A percentile compares a stretch with the other conserved stretches of the same genome.
Conservation (phyloP, 2,113 vertebrate genomes). For the Austrofundulus limnaeus region DNA sequence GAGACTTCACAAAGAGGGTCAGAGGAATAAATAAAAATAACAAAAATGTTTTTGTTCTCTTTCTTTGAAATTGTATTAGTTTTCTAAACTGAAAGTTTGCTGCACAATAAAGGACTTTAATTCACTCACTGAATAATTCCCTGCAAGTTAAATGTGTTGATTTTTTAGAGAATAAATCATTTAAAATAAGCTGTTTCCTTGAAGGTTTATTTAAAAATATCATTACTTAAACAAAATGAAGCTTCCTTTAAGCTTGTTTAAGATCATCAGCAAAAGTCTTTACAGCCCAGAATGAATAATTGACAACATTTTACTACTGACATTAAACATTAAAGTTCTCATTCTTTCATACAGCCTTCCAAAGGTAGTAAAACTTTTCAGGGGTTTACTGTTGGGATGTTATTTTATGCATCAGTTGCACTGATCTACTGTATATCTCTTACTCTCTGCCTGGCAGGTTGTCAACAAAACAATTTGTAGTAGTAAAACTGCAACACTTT, state of each 20-base stretch:
- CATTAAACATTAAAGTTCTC: constrained; percentile 5
- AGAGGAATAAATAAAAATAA: not conserved
- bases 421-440: constrained; percentile 17
- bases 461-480: constrained; percentile 21
- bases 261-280: not conserved
- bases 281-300: constrained; percentile 4
- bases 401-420: not conserved
- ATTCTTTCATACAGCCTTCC: not conserved
- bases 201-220: no score
- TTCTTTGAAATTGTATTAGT: not conserved
- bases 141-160: no score
- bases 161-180: no score
- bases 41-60: not conserved
- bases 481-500: constrained; percentile 1
- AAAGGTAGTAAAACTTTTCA: not conserved
- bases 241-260: not conserved
- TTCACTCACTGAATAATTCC: no score
- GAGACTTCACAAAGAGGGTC: constrained; percentile 22
- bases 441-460: constrained; percentile 20
- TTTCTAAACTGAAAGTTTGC: not conserved
- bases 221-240: not conserved
- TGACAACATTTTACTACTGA: constrained; percentile 26
- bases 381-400: not conserved
- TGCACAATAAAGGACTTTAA: no score
- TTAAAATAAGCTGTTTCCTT: no score